Conservation (phyloP, 2,113 vertebrate genomes). For the Burhinus oedicnemus region DNA sequence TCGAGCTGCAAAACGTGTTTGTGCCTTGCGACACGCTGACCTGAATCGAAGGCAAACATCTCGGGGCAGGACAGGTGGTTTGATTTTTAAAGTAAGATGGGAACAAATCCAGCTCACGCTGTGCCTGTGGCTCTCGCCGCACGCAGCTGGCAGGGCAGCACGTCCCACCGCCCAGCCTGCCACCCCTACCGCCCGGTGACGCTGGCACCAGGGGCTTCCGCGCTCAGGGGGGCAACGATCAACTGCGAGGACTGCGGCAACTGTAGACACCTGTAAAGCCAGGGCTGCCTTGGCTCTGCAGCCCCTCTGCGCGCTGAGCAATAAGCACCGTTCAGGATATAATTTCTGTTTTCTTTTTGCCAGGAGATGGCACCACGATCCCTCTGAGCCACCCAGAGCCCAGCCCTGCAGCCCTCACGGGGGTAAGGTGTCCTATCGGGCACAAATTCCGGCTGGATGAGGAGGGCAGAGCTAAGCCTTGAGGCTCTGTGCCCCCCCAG, state of each 20-base stretch:
- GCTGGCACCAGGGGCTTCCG: background rate
- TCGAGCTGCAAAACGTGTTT: background rate
- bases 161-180: rapidly evolving
- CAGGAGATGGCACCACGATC: constrained; percentile 59
- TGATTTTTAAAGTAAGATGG: background rate
- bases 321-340: rapidly evolving
- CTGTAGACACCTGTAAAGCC: rapidly evolving
- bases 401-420: background rate
- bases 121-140: background rate
- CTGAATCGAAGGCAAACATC: background rate
- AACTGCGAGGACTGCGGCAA: background rate
- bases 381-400: background rate
- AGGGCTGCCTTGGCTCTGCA: background rate
- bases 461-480: background rate
- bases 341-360: background rate
- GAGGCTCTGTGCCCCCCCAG: background rate
- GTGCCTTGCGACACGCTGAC: background rate
- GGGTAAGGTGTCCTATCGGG: background rate
- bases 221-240: background rate
- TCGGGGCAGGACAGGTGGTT: background rate
- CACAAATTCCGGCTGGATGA: rapidly evolving
- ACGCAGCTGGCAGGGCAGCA: background rate
- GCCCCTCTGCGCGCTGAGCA: rapidly evolving
- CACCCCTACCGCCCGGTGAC: background rate
- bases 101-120: background rate